These are phyloP conservation scores for Neodon shergylaensis DNA, from an alignment of 2,113 vertebrate genomes.

Conservation along the genomic window DNA sequence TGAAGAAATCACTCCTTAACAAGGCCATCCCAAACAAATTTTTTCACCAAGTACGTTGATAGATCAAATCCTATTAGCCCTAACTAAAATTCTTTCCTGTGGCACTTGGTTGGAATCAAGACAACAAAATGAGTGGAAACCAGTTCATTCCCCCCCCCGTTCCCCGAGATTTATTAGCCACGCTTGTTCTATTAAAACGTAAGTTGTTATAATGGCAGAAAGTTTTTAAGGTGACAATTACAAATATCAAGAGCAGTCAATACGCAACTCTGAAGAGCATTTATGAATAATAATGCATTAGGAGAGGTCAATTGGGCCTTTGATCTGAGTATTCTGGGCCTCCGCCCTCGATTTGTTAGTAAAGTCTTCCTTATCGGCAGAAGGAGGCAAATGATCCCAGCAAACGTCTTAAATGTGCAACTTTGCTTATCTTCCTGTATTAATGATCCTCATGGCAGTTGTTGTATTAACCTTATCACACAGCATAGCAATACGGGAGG, in stretches of 20 bases:
- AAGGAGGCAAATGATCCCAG: conserved; percentile 64
- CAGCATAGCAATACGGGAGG: conserved; percentile 58
- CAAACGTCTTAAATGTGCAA: conserved; percentile 65
- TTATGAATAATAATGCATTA: conserved; percentile 54
- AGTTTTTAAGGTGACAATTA: conserved; percentile 35
- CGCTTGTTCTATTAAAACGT: conserved; percentile 41
- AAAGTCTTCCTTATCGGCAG: neutral
- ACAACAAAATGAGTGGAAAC: neutral
- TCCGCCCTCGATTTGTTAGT: conserved; percentile 5
- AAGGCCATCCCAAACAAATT: conserved; percentile 59
- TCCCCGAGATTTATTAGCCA: conserved; percentile 2
- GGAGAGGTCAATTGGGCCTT: conserved; percentile 21
- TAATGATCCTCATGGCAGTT: conserved; percentile 58
- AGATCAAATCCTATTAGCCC: conserved; percentile 45
- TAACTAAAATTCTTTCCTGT: conserved; percentile 32
- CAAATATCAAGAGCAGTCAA: conserved; percentile 31
- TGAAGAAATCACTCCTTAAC: conserved; percentile 66
- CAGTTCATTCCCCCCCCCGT: neutral
- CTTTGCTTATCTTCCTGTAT: conserved; percentile 71
- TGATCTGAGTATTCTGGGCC: conserved; percentile 8
- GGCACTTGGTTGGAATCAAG: conserved; percentile 39
- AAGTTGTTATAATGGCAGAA: neutral
- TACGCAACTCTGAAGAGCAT: conserved; percentile 46
- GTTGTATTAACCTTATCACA: conserved; percentile 71
- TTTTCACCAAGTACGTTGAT: conserved; percentile 61